Evolutionary conservation across 2,113 vertebrate genomes (phyloP).

Genomic region (Megaceryle maxima): DNA sequence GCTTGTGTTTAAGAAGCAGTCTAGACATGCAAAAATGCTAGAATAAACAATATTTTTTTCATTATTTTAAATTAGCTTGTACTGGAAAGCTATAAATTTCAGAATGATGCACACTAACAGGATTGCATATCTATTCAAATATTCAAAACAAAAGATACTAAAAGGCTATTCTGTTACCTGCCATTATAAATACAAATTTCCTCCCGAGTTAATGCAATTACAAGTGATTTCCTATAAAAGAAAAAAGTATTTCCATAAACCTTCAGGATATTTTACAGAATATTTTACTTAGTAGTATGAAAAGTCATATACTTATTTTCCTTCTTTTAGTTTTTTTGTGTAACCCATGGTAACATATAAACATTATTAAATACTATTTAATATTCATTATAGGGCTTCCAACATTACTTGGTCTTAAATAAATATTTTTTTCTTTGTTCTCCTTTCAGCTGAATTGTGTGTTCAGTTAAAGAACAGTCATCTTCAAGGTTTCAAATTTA

Average conservation of each 20-base stretch:
- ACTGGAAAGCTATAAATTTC: slow-evolving; percentile 59
- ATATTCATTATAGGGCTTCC: slow-evolving; percentile 1
- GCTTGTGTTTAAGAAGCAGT: slow-evolving; percentile 52
- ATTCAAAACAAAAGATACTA: slow-evolving; percentile 45
- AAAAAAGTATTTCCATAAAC: neutral
- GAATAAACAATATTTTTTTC: slow-evolving; percentile 69
- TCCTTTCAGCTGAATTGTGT: neutral
- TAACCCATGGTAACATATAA: neutral
- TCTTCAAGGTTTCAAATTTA: neutral
- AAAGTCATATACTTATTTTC: neutral
- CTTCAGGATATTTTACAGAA: slow-evolving; percentile 6
- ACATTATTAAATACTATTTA: neutral
- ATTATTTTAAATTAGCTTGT: slow-evolving; percentile 62
- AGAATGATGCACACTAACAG: slow-evolving; percentile 25
- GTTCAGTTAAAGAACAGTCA: neutral
- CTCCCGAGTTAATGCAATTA: slow-evolving; percentile 50
- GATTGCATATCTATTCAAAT: slow-evolving; percentile 45
- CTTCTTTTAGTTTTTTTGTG: neutral
- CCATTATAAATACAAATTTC: slow-evolving; percentile 40
- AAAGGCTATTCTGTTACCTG: slow-evolving; percentile 48
- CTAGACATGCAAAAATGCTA: slow-evolving; percentile 66
- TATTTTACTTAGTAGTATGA: neutral
- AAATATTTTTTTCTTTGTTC: neutral
- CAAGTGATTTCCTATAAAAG: slow-evolving; percentile 42
- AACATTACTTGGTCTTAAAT: neutral